These are phyloP conservation scores for Temnopleurus reevesii DNA, from an alignment of 53 echinoderm and acorn worm species.

Conservation along the genomic window DNA sequence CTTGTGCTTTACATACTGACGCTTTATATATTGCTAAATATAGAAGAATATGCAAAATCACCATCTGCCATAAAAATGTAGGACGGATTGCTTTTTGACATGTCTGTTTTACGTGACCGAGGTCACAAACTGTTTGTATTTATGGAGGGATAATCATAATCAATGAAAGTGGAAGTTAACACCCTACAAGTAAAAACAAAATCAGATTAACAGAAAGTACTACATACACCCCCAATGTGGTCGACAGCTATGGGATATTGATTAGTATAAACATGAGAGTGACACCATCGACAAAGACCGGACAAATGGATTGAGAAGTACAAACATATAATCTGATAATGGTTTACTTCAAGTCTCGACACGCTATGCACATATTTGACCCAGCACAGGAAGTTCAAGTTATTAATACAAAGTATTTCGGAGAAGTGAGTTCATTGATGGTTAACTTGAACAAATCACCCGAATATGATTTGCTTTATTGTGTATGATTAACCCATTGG, in stretches of 20 bases:
- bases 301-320: neutral
- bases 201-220: neutral
- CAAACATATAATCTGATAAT: neutral
- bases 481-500: too few species aligned
- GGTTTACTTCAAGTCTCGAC: conserved; percentile 10
- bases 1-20: too few species aligned
- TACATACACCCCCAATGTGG: neutral
- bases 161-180: conserved; percentile 2
- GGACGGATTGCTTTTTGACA: too few species aligned
- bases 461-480: too few species aligned
- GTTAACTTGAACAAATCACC: too few species aligned
- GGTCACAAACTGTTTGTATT: neutral
- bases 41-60: too few species aligned
- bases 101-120: neutral
- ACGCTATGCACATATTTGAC: neutral
- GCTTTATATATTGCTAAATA: too few species aligned
- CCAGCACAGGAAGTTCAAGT: neutral
- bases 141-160: neutral
- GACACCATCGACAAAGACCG: neutral
- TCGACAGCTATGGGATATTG: neutral
- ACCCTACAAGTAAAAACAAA: neutral
- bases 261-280: neutral
- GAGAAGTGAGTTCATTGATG: neutral
- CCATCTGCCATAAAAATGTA: too few species aligned
- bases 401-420: neutral